phyloP scores from a whole-genome alignment of 2,113 vertebrate species.

The western clawed frog (Xenopus tropicalis) region UCB_Xtro_10.0 CM004446.2:82323501-82324000 shows the following conservation, averaged over 20 bases:
- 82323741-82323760: background rate
- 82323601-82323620: too few species aligned
- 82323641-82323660: too few species aligned
- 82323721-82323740: background rate
- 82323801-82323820: constrained; percentile 98
- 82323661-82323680: too few species aligned
- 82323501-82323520: too few species aligned
- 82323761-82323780: constrained; percentile 7
- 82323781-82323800: constrained; percentile 74
- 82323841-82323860: constrained; percentile 84
- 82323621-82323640: too few species aligned
- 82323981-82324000: background rate
- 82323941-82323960: background rate
- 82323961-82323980: background rate
- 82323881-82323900: too few species aligned
- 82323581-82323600: too few species aligned
- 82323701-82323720: background rate
- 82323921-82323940: too few species aligned
- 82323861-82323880: background rate
- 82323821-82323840: constrained; percentile 95
- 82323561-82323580: too few species aligned
- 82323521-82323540: too few species aligned
- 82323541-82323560: too few species aligned
- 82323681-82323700: too few species aligned
- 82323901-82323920: background rate